phyloP scores from a whole-genome alignment of 2,797 vertebrate species.

The Streptopelia turtur region DNA sequence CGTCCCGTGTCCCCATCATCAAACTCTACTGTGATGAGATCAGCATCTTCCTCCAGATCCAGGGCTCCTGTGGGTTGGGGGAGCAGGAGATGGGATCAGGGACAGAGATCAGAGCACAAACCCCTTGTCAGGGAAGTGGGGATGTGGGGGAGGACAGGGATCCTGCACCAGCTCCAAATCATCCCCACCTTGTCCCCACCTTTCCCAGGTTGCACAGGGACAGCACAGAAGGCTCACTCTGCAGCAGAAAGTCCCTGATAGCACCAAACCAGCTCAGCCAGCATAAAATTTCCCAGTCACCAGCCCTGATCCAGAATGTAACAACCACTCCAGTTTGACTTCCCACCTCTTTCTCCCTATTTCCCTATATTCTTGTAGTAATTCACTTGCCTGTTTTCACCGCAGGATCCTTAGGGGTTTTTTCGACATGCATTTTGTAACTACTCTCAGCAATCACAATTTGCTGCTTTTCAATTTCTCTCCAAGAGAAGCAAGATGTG shows the following conservation, averaged over 20 bases:
- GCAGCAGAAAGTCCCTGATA: background rate
- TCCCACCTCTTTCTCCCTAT: background rate
- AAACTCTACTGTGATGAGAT: constrained; percentile 97
- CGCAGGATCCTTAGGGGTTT: background rate
- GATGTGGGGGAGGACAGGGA: accelerated
- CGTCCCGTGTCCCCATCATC: constrained; percentile 97
- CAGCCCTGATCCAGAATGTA: background rate
- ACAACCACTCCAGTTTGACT: background rate
- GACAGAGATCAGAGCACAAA: background rate
- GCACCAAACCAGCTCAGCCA: background rate
- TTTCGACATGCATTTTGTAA: background rate
- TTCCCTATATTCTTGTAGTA: background rate
- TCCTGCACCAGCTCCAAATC: background rate
- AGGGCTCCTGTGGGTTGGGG: constrained; percentile 80
- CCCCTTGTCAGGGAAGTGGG: background rate
- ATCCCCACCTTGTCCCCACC: background rate
- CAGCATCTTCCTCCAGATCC: constrained; percentile 90
- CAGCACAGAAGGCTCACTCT: background rate
- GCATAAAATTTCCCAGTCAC: background rate
- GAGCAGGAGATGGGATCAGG: background rate
- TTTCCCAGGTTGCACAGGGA: background rate
- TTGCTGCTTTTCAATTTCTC: background rate
- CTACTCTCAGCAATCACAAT: background rate
- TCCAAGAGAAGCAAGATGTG: background rate
- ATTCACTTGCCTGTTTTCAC: background rate